Conservation (phyloP, 2,888 invertebrate species). For the Ecliptopera silaceata region DNA sequence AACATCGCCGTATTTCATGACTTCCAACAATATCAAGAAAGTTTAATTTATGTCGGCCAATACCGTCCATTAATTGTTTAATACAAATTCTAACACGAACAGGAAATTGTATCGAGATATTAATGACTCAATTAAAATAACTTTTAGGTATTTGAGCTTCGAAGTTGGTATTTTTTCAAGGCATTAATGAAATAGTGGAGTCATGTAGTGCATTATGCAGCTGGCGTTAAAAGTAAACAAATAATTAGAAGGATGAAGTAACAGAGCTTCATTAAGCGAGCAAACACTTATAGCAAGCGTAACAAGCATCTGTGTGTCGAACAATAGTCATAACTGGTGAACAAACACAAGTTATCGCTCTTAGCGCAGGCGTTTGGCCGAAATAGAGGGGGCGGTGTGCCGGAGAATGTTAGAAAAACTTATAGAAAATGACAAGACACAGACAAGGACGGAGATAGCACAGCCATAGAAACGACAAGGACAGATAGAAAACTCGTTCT, state of each 20-base stretch:
- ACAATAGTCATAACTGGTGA: slow-evolving; percentile 77
- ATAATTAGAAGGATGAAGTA: slow-evolving; percentile 59
- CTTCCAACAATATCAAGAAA: slow-evolving; percentile 44
- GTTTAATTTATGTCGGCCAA: slow-evolving; percentile 43
- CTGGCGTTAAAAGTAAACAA: slow-evolving; percentile 32
- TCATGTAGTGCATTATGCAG: slow-evolving; percentile 13
- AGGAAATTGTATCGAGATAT: slow-evolving; percentile 36
- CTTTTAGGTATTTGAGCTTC: slow-evolving; percentile 26
- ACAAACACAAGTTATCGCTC: slow-evolving; percentile 76
- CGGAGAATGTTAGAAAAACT: slow-evolving; percentile 81
- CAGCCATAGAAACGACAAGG: slow-evolving; percentile 69
- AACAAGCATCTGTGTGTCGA: slow-evolving; percentile 76
- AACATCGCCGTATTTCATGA: slow-evolving; percentile 52
- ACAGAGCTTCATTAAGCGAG: slow-evolving; percentile 71
- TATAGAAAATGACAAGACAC: slow-evolving; percentile 82
- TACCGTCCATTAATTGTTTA: slow-evolving; percentile 45
- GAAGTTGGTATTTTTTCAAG: slow-evolving; percentile 25
- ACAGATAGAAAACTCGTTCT: slow-evolving; percentile 79
- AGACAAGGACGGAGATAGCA: slow-evolving; percentile 71
- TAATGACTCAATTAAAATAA: slow-evolving; percentile 37
- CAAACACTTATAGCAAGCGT: slow-evolving; percentile 72
- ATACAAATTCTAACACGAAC: slow-evolving; percentile 36
- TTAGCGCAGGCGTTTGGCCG: slow-evolving; percentile 70
- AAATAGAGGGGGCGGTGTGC: slow-evolving; percentile 72
- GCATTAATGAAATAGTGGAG: slow-evolving; percentile 6